Evolutionary conservation across 2,888 invertebrate species (phyloP), one percentile per base, ranked within the genome.

Genomic region (Phasia obesa): DNA sequence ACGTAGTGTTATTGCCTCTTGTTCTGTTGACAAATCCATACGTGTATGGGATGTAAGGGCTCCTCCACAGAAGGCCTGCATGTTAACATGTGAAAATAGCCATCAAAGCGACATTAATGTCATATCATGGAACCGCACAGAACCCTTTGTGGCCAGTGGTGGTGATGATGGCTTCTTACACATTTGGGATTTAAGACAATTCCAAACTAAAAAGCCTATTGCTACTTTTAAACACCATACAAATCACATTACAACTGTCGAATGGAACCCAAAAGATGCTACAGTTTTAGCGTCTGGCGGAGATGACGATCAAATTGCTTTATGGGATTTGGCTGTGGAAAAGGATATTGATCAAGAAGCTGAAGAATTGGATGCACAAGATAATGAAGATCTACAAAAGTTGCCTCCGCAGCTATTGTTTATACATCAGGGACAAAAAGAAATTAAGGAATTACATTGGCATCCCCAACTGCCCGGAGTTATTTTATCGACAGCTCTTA

Each of bases 361-460:
- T 3, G 75, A 67, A 42, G 65, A 84, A 31, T 84, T 73, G 86
- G 84, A 96, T 0, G 95, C 97, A 0, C 96, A 97, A 90, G 97
- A 98, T 91, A 92, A 94, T 84, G 93, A 93, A 80, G 92, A 92
- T 53, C 91, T 93, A 1, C 92, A 94, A 93, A 95, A 95, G 89
- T 92, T 99, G 69, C 99, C 99, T 27, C 97, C 99, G 0, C 99
- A 99, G 91, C 92, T 99, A 60, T 92, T 99, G 84, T 99, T 99
- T 91, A 97, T 99, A 86, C 99, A 99, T 90, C 97, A 98, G 93
- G 99, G 99, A 51, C 99, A 99, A 91, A 96, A 94, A 77, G 98
- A 99, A 90, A 96, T 99, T 74, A 99, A 99, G 91, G 99, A 99
- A 92, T 92, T 99, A 35, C 99, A 99, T 90, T 99, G 99, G 99